Base-by-base conservation (phyloP, 2,888 invertebrate species). In the Apotomis turbidana region DNA sequence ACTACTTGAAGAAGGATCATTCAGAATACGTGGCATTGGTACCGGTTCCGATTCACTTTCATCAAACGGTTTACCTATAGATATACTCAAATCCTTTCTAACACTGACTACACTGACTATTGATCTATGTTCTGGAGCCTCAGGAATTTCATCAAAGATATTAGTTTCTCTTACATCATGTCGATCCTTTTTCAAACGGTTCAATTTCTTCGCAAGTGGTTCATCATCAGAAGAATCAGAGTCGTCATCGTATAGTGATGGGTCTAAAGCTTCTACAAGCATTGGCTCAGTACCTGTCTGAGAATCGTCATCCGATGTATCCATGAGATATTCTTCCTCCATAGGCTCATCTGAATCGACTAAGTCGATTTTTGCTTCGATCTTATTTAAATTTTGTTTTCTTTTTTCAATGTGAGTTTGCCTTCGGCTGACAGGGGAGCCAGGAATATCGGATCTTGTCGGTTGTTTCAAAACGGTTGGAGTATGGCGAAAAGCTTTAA, bases 141-240 rank as follows among this genome's bases (percentile, higher is more conserved):
- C 66, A 44, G 46, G 13, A 38, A 46, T 54, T 36, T 66, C 61
- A n/a, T 49, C 49, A 66, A n/a, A 60, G 15, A 57, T 15, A 38
- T 69, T 38, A 9, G 41, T 66, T 27, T 55, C 55, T 38, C 71
- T 60, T 8, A 61, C 64, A 49, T 68, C 1, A 27, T 27, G 27
- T 27, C 27, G 27, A 27, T 6, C 49, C 38, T 61, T 62, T 12
- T 76, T 80, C 71, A 77, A 84, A 55, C 86, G 84, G 76, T 83
- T 87, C 5, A 80, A 85, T 77, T 83, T 85, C 55, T 83, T 83
- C 3, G 90, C 84, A 38, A 92, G 74, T 0, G 92, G 91, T 75
- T 93, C 93, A 41, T 92, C 90, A 63, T 92, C 91, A 3, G 90
- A 90, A 0, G 87, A 85, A 61, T 86, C 84, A 27, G 41, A 41